A percentile compares a stretch with the other conserved stretches of the same genome.
These are phyloP conservation scores for Polypterus bichir DNA, from an alignment of 2,113 vertebrate species.

Conservation along the genomic window DNA sequence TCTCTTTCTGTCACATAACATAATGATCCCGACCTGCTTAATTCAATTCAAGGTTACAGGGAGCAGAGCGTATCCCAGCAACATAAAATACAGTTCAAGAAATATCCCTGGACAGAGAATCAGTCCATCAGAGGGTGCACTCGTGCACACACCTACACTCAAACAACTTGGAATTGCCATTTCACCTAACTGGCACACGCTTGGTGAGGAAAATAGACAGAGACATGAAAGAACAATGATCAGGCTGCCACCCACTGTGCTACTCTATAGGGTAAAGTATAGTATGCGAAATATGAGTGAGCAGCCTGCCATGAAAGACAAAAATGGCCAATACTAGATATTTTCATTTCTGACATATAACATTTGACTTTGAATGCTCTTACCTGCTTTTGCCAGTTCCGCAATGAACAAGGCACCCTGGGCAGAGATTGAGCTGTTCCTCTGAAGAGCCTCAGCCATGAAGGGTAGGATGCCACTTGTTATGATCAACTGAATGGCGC, in stretches of 20 bases:
- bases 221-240: neutral
- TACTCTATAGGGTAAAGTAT: too few species aligned
- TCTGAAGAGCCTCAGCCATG: constrained; percentile 46
- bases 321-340: constrained; percentile 1
- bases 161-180: too few species aligned
- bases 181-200: too few species aligned
- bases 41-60: too few species aligned
- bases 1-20: too few species aligned
- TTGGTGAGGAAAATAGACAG: neutral
- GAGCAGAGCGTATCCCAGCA: too few species aligned
- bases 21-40: too few species aligned
- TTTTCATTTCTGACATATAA: constrained; percentile 4
- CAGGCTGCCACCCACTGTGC: too few species aligned
- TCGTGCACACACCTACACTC: too few species aligned
- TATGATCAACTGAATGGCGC: constrained; percentile 41
- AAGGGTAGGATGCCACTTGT: constrained; percentile 50
- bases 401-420: constrained; percentile 63
- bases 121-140: too few species aligned
- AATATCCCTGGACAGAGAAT: too few species aligned
- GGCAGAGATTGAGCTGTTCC: constrained; percentile 40
- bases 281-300: constrained; percentile 1
- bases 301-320: neutral
- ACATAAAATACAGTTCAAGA: too few species aligned
- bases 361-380: constrained; percentile 16
- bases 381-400: constrained; percentile 68